A percentile compares a stretch with the other conserved stretches of the same genome.
phyloP scores from a whole-genome alignment of 2,888 invertebrate species.

The Cosmia pyralina region DNA sequence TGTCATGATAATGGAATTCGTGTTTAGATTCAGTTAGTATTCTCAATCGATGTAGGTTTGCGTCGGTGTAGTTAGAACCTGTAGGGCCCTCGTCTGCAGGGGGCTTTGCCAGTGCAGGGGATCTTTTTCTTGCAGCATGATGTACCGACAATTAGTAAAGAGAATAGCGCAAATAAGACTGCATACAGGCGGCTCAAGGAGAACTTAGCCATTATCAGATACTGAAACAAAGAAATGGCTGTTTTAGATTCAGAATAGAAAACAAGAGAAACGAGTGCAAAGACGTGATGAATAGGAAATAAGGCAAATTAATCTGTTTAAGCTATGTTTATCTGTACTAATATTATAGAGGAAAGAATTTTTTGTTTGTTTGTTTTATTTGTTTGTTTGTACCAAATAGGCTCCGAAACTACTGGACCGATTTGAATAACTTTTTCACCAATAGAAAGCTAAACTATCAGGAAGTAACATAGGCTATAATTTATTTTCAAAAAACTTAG shows the following conservation, averaged over 20 bases:
- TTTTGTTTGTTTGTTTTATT: no score
- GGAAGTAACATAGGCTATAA: no score
- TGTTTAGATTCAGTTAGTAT: not conserved
- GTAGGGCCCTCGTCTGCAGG: slow-evolving; percentile 81
- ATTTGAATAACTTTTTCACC: no score
- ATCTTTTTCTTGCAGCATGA: slow-evolving; percentile 73
- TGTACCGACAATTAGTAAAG: slow-evolving; percentile 71
- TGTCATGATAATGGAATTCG: not conserved
- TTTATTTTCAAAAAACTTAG: no score
- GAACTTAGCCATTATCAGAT: slow-evolving; percentile 72
- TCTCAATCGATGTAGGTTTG: not conserved
- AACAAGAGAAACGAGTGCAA: not conserved
- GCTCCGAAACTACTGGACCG: no score
- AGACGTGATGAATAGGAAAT: not conserved
- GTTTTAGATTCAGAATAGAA: not conserved
- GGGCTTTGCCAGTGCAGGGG: slow-evolving; percentile 77
- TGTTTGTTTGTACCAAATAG: no score
- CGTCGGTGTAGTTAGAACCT: slow-evolving; percentile 50
- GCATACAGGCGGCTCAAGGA: slow-evolving; percentile 69
- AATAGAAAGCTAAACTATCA: no score
- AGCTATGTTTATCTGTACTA: no score
- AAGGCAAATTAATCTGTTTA: not conserved
- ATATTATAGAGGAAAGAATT: no score
- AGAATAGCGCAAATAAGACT: slow-evolving; percentile 73
- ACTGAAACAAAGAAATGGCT: slow-evolving; percentile 65